phyloP scores from a whole-genome alignment of 2,888 invertebrate species.

The Thereva unica region DNA sequence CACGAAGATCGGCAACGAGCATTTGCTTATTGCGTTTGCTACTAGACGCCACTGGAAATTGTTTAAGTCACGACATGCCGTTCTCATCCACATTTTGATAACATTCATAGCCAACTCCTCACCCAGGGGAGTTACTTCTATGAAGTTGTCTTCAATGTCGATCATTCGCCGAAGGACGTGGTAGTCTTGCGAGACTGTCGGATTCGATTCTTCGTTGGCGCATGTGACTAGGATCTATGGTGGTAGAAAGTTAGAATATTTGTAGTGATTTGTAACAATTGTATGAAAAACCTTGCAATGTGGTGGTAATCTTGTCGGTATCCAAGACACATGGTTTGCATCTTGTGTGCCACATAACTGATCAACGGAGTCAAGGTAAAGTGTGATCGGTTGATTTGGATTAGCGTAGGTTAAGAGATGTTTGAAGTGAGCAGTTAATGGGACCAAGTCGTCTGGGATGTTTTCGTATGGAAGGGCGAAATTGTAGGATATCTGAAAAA shows the following conservation, averaged over 20 bases:
- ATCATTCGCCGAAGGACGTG: constrained; percentile 85
- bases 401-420: constrained; percentile 84
- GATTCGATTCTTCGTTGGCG: constrained; percentile 84
- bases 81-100: constrained; percentile 87
- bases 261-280: neutral
- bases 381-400: constrained; percentile 79
- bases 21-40: constrained; percentile 88
- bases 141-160: constrained; percentile 84
- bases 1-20: constrained; percentile 94
- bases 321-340: constrained; percentile 94
- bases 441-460: constrained; percentile 95
- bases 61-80: constrained; percentile 83
- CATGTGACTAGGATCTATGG: constrained; percentile 85
- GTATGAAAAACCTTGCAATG: constrained; percentile 75
- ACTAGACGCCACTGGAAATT: constrained; percentile 95
- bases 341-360: constrained; percentile 93
- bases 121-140: constrained; percentile 87
- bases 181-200: constrained; percentile 85
- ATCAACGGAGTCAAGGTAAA: constrained; percentile 96
- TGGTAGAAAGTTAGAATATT: neutral
- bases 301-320: constrained; percentile 86
- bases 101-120: constrained; percentile 94
- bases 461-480: constrained; percentile 88
- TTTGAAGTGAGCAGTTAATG: constrained; percentile 94
- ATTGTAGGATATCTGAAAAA: constrained; percentile 84